Evolutionary conservation across 2,113 vertebrate species (phyloP), one percentile per base, ranked within the genome.

Genomic region (Oreotragus oreotragus): DNA sequence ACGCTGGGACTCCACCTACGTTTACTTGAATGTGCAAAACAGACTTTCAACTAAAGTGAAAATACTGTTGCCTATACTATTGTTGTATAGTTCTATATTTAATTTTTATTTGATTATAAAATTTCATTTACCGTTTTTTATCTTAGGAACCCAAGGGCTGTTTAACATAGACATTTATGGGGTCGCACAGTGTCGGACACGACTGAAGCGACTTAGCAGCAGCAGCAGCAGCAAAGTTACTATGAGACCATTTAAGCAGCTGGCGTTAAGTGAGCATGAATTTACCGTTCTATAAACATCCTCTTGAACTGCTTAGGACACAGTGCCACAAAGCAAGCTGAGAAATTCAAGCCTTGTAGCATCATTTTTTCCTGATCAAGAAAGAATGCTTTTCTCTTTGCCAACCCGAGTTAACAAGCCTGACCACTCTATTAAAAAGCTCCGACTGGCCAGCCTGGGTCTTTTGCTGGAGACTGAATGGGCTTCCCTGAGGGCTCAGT

Each of bases 141-240:
- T 79, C 85, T 91, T 83, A 58, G 64, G 84, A 70, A 79, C 21
- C 28, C 62, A 53, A 73, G 23, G 33, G n/a, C 87, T 94, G 19
- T 94, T 96, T 96, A 92, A 64, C 58, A 43, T 58, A 88, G 92
- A 97, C 51, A 94, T 96, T 96, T 97, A 97, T 96, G 70, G 47
- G 57, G n/a, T 7, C 3, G 1, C 28, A 30, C 60, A 30, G 28
- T 30, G 60, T 62, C 28, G 1, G 60, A 62, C 60, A 7, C 1
- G 6, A 62, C 13, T 62, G 28, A 62, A 62, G 60, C 0, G 13
- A 62, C 28, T 15, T 62, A 30, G 58, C 58, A 62, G 58, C 58
- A 60, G 58, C 58, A 55, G 53, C 57, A 30, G 58, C 60, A 62
- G 60, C 60, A 66, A 94, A 73, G 66, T 95, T 83, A 64, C 89